Base-by-base conservation (phyloP, 2,888 invertebrate genomes). In the Magallana nippona region DNA sequence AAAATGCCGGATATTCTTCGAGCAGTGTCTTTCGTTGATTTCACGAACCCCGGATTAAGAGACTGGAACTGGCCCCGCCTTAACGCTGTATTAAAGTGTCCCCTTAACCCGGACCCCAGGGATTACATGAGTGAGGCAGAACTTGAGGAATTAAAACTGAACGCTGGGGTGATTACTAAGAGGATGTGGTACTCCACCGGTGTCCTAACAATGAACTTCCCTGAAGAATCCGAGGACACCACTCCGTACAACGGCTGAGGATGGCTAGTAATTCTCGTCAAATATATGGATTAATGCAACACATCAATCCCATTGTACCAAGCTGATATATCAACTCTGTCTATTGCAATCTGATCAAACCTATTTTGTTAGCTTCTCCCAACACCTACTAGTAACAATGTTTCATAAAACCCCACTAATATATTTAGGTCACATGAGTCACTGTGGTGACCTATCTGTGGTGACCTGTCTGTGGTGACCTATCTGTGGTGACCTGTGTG, bases 31-130 rank as follows among this genome's bases (percentile, higher is more conserved):
- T 17, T 79, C 17, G 85, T 83, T 10, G 71, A 83, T 55, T 85
- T 85, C 62, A 82, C 83, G 19, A 85, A 83, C 55, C 81, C 82
- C 1, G 60, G 81, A n/a, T 79, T 82, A 19, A 10, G 85, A 1
- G 83, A 85, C 10, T 85, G 85, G 85, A 81, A 79, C 55, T 85
- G 85, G 85, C 85, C 85, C 10, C 57, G 85, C 19, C 62, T 85
- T 10, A 82, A 57, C n/a, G 81, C 85, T 13, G 79, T 79, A 13
- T 55, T 85, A 8, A 79, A 83, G 22, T 79, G 79, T 19, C 83
- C 83, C 0, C 63, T 85, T 0, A 32, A 71, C 2, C 85, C 85
- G 3, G 55, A 56, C 44, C 55, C 62, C 0, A 2, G 78, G 56
- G 79, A 62, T n/a, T 82, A 60, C 15, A 55, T 82, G 55, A 71